Evolutionary conservation across 2,113 vertebrate species (phyloP), one percentile per base, ranked within the genome.

Genomic region (Pagrus major): DNA sequence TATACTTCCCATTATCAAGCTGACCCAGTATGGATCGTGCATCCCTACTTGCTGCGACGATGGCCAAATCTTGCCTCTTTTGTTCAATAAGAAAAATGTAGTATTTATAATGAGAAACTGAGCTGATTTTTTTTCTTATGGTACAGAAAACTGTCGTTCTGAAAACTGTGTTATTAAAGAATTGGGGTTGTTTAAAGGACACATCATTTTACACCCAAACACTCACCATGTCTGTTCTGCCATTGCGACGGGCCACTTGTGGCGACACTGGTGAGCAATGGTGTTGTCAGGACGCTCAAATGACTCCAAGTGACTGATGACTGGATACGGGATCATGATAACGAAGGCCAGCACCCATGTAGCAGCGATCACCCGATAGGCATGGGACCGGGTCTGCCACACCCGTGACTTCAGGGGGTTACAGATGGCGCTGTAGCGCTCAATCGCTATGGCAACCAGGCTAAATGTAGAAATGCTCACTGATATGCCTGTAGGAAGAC

Each of bases 381-480:
- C 97, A 0, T 99, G 98, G 21, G 98, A 99, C 16, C 96, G 96
- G 0, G 98, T 99, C 93, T 99, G 98, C 98, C 98, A 99, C 44
- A 95, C 96, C 0, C 97, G 94, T 0, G 98, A 97, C 89, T 97
- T 96, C 83, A 99, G 91, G 0, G 98, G 98, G 85, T 97, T 96
- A 87, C 97, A 99, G 93, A 99, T 99, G 89, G 98, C 98, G 23
- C 96, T 98, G 94, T 99, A 97, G 52, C 98, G 95, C 88, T 99
- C 98, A 21, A 98, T 95, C 56, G 98, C 97, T 20, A 99, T 99
- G 92, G 97, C 98, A 88, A 99, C 96, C 58, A 99, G 94, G 91
- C 96, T 98, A 76, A 99, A 96, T 10, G 97, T 99, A 76, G 98
- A 99, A 68, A 99, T 97, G 29, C 97, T 97, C 27, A 99, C 97